A percentile compares a stretch with the other conserved stretches of the same genome.
Conservation (phyloP, 1,140 invertebrate genomes). For the Aphaenogaster ashmeadi region DNA sequence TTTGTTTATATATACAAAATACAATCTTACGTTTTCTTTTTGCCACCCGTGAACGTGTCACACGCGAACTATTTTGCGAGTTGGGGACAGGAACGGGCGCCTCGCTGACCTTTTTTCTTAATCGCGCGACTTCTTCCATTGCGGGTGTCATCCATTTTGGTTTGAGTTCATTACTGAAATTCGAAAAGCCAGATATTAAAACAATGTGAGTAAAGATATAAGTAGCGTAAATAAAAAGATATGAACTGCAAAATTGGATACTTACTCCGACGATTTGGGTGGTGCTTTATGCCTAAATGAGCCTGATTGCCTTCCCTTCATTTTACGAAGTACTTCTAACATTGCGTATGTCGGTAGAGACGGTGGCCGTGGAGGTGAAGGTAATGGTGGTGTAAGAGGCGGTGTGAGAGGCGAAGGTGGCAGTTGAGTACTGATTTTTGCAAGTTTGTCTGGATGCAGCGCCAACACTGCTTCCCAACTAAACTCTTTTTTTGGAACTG, state of each 20-base stretch:
- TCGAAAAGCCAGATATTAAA: conserved; percentile 7
- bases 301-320: conserved; percentile 83
- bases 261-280: conserved; percentile 82
- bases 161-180: conserved; percentile 78
- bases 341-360: conserved; percentile 87
- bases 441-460: conserved; percentile 85
- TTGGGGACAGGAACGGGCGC: conserved; percentile 2
- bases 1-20: not conserved
- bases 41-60: conserved; percentile 81
- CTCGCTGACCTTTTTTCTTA: conserved; percentile 76
- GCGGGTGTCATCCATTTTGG: conserved; percentile 85
- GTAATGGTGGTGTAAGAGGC: conserved; percentile 81
- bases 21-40: conserved; percentile 78
- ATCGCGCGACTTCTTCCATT: conserved; percentile 83
- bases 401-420: conserved; percentile 81
- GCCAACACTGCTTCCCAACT: conserved; percentile 86
- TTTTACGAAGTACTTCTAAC: conserved; percentile 86
- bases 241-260: conserved; percentile 53
- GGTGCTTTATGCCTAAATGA: conserved; percentile 72
- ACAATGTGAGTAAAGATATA: conserved; percentile 29
- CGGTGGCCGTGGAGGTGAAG: conserved; percentile 75
- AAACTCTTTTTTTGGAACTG: conserved; percentile 79
- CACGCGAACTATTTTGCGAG: conserved; percentile 59
- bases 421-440: conserved; percentile 83
- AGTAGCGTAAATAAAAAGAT: conserved; percentile 26